Conservation (phyloP, 2,888 invertebrate species). For the Andrena dorsata region DNA sequence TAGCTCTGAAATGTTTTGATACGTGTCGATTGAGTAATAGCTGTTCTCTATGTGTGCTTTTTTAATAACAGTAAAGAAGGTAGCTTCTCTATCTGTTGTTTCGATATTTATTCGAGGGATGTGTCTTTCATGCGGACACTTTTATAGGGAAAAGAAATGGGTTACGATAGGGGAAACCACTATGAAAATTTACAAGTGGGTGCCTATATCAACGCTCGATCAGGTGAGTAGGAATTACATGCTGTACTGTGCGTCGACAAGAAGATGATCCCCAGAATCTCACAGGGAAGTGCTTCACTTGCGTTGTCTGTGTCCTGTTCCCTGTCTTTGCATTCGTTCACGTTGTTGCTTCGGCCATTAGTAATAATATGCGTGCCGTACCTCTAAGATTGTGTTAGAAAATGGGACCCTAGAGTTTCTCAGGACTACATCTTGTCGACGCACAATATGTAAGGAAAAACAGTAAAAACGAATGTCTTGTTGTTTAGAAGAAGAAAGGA, state of each 20-base stretch:
- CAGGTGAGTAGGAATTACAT: conserved; percentile 83
- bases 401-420: no score
- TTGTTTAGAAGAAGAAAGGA: conserved; percentile 88
- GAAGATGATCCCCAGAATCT: no score
- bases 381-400: no score
- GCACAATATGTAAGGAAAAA: background rate
- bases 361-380: no score
- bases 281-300: no score
- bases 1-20: conserved; percentile 44
- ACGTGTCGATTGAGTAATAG: conserved; percentile 46
- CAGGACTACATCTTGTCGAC: background rate
- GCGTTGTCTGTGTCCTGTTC: no score
- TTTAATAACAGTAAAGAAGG: conserved; percentile 55
- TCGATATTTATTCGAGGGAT: background rate
- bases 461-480: conserved; percentile 31
- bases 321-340: no score
- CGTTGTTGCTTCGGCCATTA: no score
- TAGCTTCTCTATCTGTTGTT: conserved; percentile 47
- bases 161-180: conserved; percentile 99
- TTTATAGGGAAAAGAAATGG: conserved; percentile 99
- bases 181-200: conserved; percentile 99
- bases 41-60: conserved; percentile 46
- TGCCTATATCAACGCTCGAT: conserved; percentile 94
- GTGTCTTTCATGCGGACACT: conserved; percentile 21
- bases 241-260: no score